A percentile compares a stretch with the other conserved stretches of the same genome.
Conservation (phyloP, 2,797 vertebrate species). For the Prionace glauca region DNA sequence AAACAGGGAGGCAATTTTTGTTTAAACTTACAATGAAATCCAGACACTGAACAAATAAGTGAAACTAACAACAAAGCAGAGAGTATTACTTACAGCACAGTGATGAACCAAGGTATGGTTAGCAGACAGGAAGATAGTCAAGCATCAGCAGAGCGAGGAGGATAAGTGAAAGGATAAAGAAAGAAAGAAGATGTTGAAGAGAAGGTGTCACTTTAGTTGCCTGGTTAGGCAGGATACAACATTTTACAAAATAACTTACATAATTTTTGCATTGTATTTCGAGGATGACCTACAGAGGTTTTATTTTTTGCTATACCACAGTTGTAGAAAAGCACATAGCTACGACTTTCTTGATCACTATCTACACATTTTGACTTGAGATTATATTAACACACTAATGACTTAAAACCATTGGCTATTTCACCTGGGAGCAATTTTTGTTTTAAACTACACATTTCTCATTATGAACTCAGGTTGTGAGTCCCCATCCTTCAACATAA, state of each 20-base stretch:
- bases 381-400: not conserved
- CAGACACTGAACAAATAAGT: slow-evolving; percentile 20
- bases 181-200: slow-evolving; percentile 8
- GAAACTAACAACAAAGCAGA: not conserved
- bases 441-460: not conserved
- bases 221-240: not conserved
- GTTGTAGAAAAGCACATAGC: not conserved
- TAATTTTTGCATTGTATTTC: not conserved
- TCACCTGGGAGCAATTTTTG: not conserved
- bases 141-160: not conserved
- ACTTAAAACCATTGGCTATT: not conserved
- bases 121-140: slow-evolving; percentile 25
- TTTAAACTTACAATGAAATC: not conserved
- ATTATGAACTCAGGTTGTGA: not conserved
- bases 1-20: not conserved
- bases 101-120: slow-evolving; percentile 23
- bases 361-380: not conserved
- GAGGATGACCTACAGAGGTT: not conserved
- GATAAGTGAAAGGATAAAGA: not conserved
- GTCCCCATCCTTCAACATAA: not conserved
- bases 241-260: not conserved
- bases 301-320: not conserved
- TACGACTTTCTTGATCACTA: not conserved
- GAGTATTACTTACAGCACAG: slow-evolving; percentile 31
- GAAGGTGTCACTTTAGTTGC: not conserved